These are phyloP conservation scores for Orchesella flavescens DNA, from an alignment of 2,888 invertebrate genomes.

Conservation along the genomic window DNA sequence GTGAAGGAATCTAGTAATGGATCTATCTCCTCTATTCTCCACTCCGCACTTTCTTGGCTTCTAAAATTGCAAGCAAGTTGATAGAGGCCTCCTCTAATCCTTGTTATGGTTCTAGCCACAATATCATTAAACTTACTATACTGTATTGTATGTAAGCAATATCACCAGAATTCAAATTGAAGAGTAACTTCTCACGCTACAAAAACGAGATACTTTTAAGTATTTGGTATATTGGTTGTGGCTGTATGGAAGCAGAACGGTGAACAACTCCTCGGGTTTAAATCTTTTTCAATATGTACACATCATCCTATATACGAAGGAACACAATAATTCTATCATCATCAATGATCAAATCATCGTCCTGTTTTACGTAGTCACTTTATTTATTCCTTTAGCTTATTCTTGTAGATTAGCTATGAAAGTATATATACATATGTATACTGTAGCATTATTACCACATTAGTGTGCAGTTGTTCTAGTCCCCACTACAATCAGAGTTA, in stretches of 20 bases:
- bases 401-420: neutral
- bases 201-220: neutral
- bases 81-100: constrained; percentile 5
- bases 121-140: neutral
- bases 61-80: constrained; percentile 15
- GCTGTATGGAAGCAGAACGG: too few relatives aligned
- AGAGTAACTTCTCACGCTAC: constrained; percentile 1
- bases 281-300: neutral
- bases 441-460: constrained; percentile 1
- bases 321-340: constrained; percentile 44
- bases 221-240: neutral
- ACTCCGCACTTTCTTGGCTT: neutral
- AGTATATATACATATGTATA: constrained; percentile 5
- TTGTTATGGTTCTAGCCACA: neutral
- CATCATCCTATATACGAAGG: neutral
- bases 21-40: neutral
- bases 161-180: too few relatives aligned
- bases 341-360: constrained; percentile 49
- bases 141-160: too few relatives aligned
- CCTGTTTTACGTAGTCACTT: constrained; percentile 51
- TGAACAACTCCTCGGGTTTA: neutral
- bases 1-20: too few relatives aligned
- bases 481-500: neutral
- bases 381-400: constrained; percentile 7
- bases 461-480: neutral